Conservation (phyloP, 2,113 vertebrate genomes). For the Nettapus auritus region DNA sequence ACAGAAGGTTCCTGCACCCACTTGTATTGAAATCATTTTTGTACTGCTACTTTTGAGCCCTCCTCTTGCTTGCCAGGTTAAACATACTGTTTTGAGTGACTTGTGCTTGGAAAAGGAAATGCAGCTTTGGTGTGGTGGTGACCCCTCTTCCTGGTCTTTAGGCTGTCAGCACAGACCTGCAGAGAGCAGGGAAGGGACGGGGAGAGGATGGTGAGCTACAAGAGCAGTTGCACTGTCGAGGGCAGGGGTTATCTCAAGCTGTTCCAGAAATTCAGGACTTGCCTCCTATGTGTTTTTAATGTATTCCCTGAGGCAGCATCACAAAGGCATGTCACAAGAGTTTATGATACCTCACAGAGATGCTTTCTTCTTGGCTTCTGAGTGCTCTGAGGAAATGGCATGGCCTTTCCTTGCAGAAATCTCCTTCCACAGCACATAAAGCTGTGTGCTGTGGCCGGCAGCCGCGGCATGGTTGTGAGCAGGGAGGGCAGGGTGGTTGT, state of each 20-base stretch:
- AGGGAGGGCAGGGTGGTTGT: not conserved
- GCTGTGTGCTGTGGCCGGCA: not conserved
- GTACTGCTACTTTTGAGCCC: not conserved
- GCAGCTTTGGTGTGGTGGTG: not conserved
- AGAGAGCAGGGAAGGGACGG: not conserved
- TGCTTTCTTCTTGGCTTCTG: constrained; percentile 28
- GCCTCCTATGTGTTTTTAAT: constrained; percentile 29
- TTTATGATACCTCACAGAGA: constrained; percentile 19
- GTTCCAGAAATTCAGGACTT: constrained; percentile 25
- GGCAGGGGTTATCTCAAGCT: constrained; percentile 36
- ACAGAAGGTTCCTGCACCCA: not conserved
- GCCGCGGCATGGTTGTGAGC: not conserved
- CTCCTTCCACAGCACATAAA: not conserved
- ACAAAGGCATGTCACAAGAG: constrained; percentile 28
- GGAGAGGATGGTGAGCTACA: not conserved
- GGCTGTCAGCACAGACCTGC: not conserved
- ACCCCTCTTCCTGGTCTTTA: not conserved
- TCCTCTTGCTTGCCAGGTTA: not conserved
- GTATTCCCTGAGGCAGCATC: constrained; percentile 15
- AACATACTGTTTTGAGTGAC: not conserved
- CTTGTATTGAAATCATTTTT: not conserved
- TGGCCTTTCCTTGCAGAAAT: constrained; percentile 8
- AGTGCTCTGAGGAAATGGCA: constrained; percentile 35
- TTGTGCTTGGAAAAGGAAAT: not conserved
- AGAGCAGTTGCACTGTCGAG: not conserved